Evolutionary conservation across 2,888 invertebrate genomes (phyloP).

Genomic region (Ischnus inquisitorius): DNA sequence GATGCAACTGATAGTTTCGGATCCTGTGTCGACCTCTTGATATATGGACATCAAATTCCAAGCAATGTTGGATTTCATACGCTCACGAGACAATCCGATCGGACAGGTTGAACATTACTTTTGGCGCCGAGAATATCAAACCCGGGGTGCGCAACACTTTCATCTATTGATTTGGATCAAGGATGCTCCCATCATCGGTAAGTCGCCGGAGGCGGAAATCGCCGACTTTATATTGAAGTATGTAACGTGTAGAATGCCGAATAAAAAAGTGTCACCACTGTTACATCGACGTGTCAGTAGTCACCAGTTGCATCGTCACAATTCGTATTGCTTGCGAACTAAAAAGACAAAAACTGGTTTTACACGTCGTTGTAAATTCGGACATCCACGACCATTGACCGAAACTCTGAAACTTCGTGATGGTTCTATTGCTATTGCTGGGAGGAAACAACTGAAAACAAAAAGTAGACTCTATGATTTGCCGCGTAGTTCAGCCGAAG

Average conservation of each 20-base stretch:
- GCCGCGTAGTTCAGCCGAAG: constrained; percentile 69
- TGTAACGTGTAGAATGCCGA: constrained; percentile 71
- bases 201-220: constrained; percentile 71
- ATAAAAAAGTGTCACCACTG: constrained; percentile 71
- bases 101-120: no score
- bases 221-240: constrained; percentile 71
- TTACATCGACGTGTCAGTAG: no score
- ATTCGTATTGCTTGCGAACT: no score
- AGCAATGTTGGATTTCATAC: no score
- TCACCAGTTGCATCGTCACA: no score
- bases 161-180: constrained; percentile 77
- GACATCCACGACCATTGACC: no score
- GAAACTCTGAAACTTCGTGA: constrained; percentile 69
- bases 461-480: constrained; percentile 76
- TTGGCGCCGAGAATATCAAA: constrained; percentile 74
- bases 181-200: constrained; percentile 73
- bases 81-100: no score
- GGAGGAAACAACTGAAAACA: constrained; percentile 70
- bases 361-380: no score
- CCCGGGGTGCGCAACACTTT: constrained; percentile 70
- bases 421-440: constrained; percentile 73
- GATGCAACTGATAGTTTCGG: not conserved
- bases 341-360: no score
- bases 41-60: no score
- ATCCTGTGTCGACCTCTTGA: no score